phyloP scores from a whole-genome alignment of 2,888 invertebrate species.

The Phengaris arion region DNA sequence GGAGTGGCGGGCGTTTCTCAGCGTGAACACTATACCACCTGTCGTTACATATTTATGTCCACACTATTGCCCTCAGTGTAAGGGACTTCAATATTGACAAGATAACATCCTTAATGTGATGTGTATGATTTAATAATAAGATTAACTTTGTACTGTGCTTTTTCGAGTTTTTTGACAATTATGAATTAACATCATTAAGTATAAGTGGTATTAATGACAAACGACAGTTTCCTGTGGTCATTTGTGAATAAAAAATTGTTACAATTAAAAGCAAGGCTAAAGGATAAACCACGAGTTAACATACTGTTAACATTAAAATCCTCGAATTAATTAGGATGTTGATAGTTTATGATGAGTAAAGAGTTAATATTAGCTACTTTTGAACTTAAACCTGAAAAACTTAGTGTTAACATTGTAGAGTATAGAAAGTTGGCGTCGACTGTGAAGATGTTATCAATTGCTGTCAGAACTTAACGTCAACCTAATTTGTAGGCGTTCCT shows the following conservation, averaged over 20 bases:
- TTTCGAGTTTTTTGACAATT: constrained; percentile 60
- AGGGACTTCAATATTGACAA: constrained; percentile 80
- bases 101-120: constrained; percentile 81
- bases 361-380: background rate
- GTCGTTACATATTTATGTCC: constrained; percentile 80
- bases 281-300: background rate
- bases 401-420: background rate
- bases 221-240: too few species aligned
- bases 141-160: constrained; percentile 70
- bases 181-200: constrained; percentile 39
- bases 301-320: background rate
- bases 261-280: too few species aligned
- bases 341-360: background rate
- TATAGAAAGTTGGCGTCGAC: background rate
- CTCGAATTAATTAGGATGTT: background rate
- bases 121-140: constrained; percentile 81
- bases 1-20: constrained; percentile 73
- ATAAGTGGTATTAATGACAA: background rate
- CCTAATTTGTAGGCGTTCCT: constrained; percentile 1
- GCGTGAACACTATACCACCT: constrained; percentile 79
- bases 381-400: background rate
- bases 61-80: constrained; percentile 79
- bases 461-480: constrained; percentile 1
- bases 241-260: background rate
- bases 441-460: background rate